Conservation (phyloP, 92 coral and sea anemone genomes). For the Chrysogorgia sp. region DNA sequence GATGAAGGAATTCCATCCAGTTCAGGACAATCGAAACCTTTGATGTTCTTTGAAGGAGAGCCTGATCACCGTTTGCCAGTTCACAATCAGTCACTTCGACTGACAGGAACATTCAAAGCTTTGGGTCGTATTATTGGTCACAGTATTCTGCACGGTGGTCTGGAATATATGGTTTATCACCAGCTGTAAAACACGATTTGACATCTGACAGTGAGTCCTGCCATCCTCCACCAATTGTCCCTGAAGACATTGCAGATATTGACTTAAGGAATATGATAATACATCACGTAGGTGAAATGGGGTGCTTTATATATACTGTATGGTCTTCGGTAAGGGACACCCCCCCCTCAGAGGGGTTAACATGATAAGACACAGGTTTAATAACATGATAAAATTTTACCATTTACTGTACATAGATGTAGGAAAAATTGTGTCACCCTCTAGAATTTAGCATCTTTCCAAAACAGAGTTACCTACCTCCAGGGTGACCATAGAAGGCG, state of each 20-base stretch:
- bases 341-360: too few species aligned
- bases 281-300: slow-evolving; percentile 5
- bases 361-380: too few species aligned
- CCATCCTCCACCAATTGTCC: slow-evolving; percentile 16
- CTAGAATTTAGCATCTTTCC: too few species aligned
- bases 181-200: slow-evolving; percentile 17
- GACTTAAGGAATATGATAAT: background rate
- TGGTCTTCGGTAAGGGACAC: background rate
- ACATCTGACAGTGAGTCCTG: slow-evolving; percentile 27
- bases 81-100: slow-evolving; percentile 11
- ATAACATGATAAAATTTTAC: background rate
- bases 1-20: slow-evolving; percentile 13
- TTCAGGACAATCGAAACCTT: slow-evolving; percentile 8
- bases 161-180: slow-evolving; percentile 29
- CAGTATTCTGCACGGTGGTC: slow-evolving; percentile 38
- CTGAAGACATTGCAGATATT: slow-evolving; percentile 30
- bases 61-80: slow-evolving; percentile 16
- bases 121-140: slow-evolving; percentile 35
- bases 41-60: slow-evolving; percentile 6
- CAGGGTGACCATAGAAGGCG: too few species aligned
- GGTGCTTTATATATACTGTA: background rate
- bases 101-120: slow-evolving; percentile 7
- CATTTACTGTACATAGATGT: background rate
- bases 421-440: background rate
- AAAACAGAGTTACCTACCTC: too few species aligned